Base-by-base conservation (phyloP, 2,888 invertebrate genomes). In the Rhogogaster chlorosoma region DNA sequence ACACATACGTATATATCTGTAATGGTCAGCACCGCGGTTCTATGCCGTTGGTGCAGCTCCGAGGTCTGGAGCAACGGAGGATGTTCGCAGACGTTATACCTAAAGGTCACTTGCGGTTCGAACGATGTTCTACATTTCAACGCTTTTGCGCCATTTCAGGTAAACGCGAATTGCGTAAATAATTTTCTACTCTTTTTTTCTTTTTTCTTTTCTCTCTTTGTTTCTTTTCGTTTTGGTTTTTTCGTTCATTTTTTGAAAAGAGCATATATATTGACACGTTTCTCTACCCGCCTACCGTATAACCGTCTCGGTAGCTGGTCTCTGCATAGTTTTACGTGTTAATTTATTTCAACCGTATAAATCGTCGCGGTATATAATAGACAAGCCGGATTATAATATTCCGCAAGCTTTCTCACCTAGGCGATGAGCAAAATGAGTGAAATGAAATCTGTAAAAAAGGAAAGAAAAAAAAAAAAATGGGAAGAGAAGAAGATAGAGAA, bases 101-200 rank as follows among this genome's bases (percentile, higher is more conserved):
- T 32, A 78, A 78, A 78, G 78, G 78, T 78, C 78, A 78, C 29
- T 78, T 22, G 71, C 57, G 78, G 78, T 78, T 78, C 78, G 78
- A 78, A 57, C 78, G 38, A 83, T 67, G 67, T 83, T 83, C 64
- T 67, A 83, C 82, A 83, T 83, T 83, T 83, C 42, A 83, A 45
- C 67, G 64, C 29, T 67, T 49, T 80, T 42, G n/a, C 73, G 80
- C 61, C 80, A 80, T 80, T 80, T 80, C 36, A 80, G 80, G 80
- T 80, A 80, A 80, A 80, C 38, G 38, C 29, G 32, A 29, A 49
- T 77, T 77, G 71, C 71, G 71, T 73, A 42, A 73, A 73, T 42
- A 7, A 29, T 49, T 49, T 42, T 45, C 61, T 6, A 10, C 3
- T 26, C 12, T 26, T 61, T 6, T 67, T 18, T 32, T 18, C 7